Conservation (phyloP, 2,888 invertebrate species). For the Leptopterna dolabrata region DNA sequence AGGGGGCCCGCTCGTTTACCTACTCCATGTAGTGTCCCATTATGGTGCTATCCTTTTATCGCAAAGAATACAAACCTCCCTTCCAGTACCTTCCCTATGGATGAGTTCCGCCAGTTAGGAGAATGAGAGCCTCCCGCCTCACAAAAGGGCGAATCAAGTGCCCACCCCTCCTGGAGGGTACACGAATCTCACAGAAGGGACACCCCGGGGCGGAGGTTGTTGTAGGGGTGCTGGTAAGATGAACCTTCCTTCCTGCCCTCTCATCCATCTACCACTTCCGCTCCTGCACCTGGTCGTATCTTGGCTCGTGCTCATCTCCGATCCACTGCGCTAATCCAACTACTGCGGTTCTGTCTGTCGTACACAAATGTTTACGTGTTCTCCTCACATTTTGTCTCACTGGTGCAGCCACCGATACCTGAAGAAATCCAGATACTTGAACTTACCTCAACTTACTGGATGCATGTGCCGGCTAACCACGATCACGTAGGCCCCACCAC, state of each 20-base stretch:
- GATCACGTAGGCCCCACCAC: too few relatives aligned
- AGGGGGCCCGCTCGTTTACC: neutral
- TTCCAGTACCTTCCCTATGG: neutral
- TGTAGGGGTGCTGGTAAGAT: slow-evolving; percentile 38
- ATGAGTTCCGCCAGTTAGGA: neutral
- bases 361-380: too few relatives aligned
- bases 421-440: too few relatives aligned
- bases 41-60: neutral
- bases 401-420: too few relatives aligned
- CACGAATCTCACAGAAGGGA: neutral
- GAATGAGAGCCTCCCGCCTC: neutral
- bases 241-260: slow-evolving; percentile 42
- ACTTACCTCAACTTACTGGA: too few relatives aligned
- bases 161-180: neutral
- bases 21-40: neutral
- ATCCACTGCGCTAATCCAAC: neutral
- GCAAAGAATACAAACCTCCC: neutral
- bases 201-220: neutral
- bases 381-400: too few relatives aligned
- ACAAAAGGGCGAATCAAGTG: slow-evolving; percentile 24
- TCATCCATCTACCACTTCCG: neutral
- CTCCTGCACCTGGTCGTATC: slow-evolving; percentile 16
- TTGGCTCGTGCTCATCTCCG: slow-evolving; percentile 23
- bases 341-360: neutral
- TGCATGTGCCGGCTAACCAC: too few relatives aligned